phyloP scores from a whole-genome alignment of 2,888 invertebrate genomes.

The Tetragnatha montana region DNA sequence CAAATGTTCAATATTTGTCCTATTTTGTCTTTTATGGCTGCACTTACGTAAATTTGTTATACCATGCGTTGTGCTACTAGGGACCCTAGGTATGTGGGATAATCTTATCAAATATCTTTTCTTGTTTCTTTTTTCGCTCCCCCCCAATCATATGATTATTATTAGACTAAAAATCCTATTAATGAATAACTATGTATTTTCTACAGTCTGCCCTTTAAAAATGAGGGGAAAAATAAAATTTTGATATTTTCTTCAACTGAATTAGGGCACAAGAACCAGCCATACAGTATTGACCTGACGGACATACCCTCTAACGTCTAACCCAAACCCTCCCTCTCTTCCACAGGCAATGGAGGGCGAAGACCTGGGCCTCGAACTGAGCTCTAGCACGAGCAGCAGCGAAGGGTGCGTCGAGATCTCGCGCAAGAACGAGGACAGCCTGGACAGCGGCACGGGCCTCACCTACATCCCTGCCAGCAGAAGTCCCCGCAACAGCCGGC shows the following conservation, averaged over 20 bases:
- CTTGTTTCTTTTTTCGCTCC: no score
- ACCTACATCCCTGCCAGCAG: neutral
- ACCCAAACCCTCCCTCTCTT: neutral
- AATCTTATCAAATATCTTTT: no score
- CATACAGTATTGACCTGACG: neutral
- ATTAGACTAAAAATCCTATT: no score
- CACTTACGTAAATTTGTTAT: no score
- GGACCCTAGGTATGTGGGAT: neutral
- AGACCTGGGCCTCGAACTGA: neutral
- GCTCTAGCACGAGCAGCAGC: neutral
- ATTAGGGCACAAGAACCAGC: neutral
- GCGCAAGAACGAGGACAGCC: neutral
- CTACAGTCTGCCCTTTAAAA: no score
- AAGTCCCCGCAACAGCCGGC: neutral
- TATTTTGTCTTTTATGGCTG: no score
- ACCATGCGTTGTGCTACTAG: no score
- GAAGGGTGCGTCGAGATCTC: slow-evolving; percentile 21
- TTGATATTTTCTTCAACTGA: neutral
- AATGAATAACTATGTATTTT: no score
- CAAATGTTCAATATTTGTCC: no score
- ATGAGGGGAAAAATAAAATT: no score
- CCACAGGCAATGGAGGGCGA: slow-evolving; percentile 8
- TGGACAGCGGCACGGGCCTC: slow-evolving; percentile 10
- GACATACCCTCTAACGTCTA: neutral
- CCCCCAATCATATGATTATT: no score